Percentiles rank a stretch among this genome's conserved stretches.
Conservation (phyloP, 2,888 invertebrate genomes). For the Parasteatoda lunata region DNA sequence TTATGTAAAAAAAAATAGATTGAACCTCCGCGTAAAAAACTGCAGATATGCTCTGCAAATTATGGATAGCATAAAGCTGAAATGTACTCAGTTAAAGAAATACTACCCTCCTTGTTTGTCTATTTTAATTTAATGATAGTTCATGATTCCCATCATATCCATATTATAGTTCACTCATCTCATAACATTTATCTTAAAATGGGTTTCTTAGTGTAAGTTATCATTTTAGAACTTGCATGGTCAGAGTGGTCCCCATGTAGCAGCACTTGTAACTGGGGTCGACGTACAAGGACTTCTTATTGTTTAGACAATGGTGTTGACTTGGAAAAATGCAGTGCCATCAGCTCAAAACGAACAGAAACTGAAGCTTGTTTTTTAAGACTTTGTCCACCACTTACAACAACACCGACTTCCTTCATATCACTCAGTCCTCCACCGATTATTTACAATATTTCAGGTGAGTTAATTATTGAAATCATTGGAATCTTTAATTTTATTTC, state of each 20-base stretch:
- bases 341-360: conserved; percentile 39
- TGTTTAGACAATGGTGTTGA: conserved; percentile 50
- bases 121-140: too few species aligned
- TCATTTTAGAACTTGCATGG: conserved; percentile 46
- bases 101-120: too few species aligned
- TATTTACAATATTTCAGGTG: conserved; percentile 12
- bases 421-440: not conserved
- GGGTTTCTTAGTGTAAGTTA: too few species aligned
- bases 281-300: conserved; percentile 53
- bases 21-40: too few species aligned
- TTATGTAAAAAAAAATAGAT: too few species aligned
- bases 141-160: too few species aligned
- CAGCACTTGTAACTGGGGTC: conserved; percentile 56
- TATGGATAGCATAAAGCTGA: too few species aligned
- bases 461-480: not conserved
- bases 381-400: conserved; percentile 43
- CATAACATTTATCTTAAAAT: too few species aligned
- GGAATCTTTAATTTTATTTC: too few species aligned
- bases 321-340: conserved; percentile 38
- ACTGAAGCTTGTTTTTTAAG: conserved; percentile 58
- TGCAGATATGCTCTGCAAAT: too few species aligned
- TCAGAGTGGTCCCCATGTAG: conserved; percentile 65
- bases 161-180: too few species aligned
- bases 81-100: too few species aligned
- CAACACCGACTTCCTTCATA: conserved; percentile 11